Evolutionary conservation across 2,888 invertebrate genomes (phyloP).

Genomic region (Holacanthella duospinosa): DNA sequence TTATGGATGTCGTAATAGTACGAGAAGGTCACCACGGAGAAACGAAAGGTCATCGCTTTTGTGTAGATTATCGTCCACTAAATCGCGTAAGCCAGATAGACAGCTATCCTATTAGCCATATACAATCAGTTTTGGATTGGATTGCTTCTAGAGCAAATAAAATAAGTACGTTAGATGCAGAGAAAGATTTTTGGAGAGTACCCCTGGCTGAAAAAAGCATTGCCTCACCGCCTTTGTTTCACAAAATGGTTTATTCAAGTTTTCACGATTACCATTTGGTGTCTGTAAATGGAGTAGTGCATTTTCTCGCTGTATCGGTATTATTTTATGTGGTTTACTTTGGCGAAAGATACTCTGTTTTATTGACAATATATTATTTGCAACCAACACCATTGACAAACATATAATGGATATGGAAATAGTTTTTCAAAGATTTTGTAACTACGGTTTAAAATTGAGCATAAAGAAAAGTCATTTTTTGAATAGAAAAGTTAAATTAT

Average conservation of each 20-base stretch:
- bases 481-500: neutral
- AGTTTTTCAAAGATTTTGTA: conserved; percentile 6
- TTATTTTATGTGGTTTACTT: conserved; percentile 10
- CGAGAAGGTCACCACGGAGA: too few relatives aligned
- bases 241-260: conserved; percentile 9
- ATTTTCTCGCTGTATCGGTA: conserved; percentile 3
- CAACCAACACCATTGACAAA: conserved; percentile 1
- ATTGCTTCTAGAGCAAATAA: conserved; percentile 9
- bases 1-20: too few relatives aligned
- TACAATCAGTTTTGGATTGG: conserved; percentile 15
- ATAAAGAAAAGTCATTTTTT: conserved; percentile 8
- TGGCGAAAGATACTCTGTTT: conserved; percentile 9
- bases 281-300: conserved; percentile 4
- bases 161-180: conserved; percentile 10
- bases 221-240: conserved; percentile 16
- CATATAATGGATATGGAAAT: neutral
- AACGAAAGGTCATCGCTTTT: too few relatives aligned
- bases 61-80: conserved; percentile 11
- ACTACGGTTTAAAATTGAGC: conserved; percentile 9
- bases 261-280: conserved; percentile 12
- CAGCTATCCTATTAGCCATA: conserved; percentile 12
- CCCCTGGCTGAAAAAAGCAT: conserved; percentile 12
- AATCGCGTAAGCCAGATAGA: conserved; percentile 15
- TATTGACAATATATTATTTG: conserved; percentile 12
- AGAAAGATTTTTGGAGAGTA: conserved; percentile 16